A percentile compares a stretch with the other conserved stretches of the same genome.
These are phyloP conservation scores for Lacerta viridis DNA, from an alignment of 2,797 vertebrate genomes.

Conservation along the genomic window DNA sequence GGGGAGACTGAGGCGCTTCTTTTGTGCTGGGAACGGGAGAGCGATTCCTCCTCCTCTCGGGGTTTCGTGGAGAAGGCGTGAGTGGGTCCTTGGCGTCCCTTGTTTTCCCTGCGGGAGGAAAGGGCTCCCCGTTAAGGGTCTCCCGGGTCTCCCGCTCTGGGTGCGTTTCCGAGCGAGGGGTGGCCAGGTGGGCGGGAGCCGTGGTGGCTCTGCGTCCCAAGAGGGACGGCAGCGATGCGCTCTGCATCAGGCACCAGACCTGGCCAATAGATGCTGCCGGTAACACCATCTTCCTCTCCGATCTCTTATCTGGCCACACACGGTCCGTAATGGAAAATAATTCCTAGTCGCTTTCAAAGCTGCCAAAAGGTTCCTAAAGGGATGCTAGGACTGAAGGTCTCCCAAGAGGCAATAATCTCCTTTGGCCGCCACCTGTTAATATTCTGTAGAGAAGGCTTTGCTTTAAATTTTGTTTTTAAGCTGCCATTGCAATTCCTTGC, in stretches of 20 bases:
- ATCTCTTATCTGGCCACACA: background rate
- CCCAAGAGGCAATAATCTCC: background rate
- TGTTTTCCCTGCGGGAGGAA: background rate
- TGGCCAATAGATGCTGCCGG: background rate
- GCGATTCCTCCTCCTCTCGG: no score
- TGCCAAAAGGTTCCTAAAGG: background rate
- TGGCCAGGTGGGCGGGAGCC: background rate
- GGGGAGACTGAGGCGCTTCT: background rate
- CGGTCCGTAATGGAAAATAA: background rate
- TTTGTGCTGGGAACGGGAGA: background rate
- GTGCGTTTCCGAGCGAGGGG: background rate
- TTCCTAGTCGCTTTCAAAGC: background rate
- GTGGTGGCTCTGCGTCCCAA: background rate
- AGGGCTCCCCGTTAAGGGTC: background rate
- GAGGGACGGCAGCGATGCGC: background rate
- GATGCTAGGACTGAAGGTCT: background rate
- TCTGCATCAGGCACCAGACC: background rate
- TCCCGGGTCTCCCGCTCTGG: constrained; percentile 5
- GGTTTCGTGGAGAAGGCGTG: background rate
- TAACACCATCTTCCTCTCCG: background rate
- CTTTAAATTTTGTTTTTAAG: background rate
- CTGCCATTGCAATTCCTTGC: background rate
- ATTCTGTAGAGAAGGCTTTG: background rate
- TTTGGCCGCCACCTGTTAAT: background rate
- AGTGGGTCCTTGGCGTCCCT: background rate